Percentiles rank a stretch among this genome's conserved stretches.
phyloP scores from a whole-genome alignment of 1,140 invertebrate genomes.

The Uloborus diversus region DNA sequence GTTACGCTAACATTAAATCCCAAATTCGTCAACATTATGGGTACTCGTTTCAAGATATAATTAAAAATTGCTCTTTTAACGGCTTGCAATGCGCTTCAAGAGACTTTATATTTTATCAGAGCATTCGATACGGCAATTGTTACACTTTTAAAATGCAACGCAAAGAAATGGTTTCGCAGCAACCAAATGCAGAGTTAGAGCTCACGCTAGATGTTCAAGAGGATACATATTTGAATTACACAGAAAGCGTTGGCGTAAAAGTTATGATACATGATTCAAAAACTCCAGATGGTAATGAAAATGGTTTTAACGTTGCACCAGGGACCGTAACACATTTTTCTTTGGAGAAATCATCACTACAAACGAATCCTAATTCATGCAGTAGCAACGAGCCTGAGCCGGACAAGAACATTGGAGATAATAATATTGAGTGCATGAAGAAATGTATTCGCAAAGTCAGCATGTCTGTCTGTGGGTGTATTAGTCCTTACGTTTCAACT shows the following conservation, averaged over 20 bases:
- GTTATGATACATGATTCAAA: constrained; percentile 63
- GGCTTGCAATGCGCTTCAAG: not conserved
- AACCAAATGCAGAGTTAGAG: not conserved
- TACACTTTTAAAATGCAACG: not conserved
- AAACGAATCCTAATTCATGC: not conserved
- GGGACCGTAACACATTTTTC: constrained; percentile 62
- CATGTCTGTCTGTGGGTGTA: too few relatives aligned
- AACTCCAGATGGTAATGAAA: constrained; percentile 64
- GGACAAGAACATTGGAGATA: too few relatives aligned
- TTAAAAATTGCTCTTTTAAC: not conserved
- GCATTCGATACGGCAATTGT: constrained; percentile 4
- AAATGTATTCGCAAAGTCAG: too few relatives aligned
- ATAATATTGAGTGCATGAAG: too few relatives aligned
- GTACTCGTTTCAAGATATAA: not conserved
- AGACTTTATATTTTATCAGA: not conserved
- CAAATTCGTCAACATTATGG: not conserved
- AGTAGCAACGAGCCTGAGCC: too few relatives aligned
- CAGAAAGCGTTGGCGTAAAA: constrained; percentile 61
- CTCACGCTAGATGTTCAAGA: not conserved
- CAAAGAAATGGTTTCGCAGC: not conserved
- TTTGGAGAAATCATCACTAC: constrained; percentile 29
- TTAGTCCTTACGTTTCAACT: too few relatives aligned
- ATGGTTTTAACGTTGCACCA: constrained; percentile 64
- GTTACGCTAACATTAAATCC: not conserved
- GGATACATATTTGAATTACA: not conserved